These are phyloP conservation scores for Trachops cirrhosus DNA, from an alignment of 2,797 vertebrate genomes.

Conservation along the genomic window DNA sequence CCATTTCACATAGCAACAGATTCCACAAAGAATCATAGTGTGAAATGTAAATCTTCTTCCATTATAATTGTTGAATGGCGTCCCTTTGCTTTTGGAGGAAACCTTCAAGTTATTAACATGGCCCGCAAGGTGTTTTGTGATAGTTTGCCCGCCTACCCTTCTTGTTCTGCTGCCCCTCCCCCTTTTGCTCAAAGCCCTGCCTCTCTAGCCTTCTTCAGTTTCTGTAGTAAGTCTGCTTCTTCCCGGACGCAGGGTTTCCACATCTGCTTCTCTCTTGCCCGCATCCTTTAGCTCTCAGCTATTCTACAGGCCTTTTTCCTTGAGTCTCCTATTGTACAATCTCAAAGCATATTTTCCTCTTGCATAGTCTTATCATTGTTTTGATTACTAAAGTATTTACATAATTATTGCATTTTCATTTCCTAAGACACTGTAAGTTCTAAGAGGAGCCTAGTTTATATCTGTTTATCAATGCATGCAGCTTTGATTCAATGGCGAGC, in stretches of 20 bases:
- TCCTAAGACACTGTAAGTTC: neutral
- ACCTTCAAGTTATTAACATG: neutral
- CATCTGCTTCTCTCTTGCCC: neutral
- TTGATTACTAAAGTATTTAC: neutral
- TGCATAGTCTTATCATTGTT: neutral
- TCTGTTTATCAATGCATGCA: neutral
- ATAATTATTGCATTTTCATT: neutral
- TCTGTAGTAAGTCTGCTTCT: neutral
- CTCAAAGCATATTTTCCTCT: neutral
- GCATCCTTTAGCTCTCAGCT: neutral
- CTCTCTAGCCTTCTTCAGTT: neutral
- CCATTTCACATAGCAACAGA: neutral
- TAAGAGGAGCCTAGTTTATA: neutral
- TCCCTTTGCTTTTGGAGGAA: neutral
- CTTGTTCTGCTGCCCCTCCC: neutral
- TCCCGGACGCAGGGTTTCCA: neutral
- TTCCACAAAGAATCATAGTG: neutral
- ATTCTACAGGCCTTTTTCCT: neutral
- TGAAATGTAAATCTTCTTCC: neutral
- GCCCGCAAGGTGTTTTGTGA: neutral
- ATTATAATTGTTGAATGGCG: neutral
- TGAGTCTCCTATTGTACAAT: neutral
- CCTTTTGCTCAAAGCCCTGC: neutral
- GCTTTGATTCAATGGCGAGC: neutral
- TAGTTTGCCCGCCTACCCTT: neutral